Evolutionary conservation across 2,888 invertebrate genomes (phyloP), one percentile per base, ranked within the genome.

Genomic region (Epinotia nisella): DNA sequence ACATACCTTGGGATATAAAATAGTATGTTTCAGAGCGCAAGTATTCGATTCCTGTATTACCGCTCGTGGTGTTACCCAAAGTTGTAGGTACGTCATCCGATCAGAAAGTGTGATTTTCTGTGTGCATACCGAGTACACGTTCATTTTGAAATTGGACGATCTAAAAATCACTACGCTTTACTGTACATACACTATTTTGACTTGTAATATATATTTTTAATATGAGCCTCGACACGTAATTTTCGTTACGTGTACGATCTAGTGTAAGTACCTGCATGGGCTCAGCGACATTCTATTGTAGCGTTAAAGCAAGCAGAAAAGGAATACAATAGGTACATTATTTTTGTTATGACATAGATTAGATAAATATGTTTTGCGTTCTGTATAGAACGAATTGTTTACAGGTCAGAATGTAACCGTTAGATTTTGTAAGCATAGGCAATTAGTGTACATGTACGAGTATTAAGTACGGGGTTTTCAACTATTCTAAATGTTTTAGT

Each of bases 391-490:
- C 45, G 15, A 45, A 45, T 5, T 15, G 15, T 45, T 15, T 45
- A 45, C 15, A 45, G 15, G 15, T 39, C 9, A 11, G 3, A n/a
- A 45, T 45, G 15, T 45, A 45, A n/a, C n/a, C n/a, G n/a, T n/a
- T n/a, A n/a, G n/a, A n/a, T n/a, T n/a, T n/a, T n/a, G n/a, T 15
- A 45, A 24, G 13, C 21, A 5, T 1, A n/a, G 35, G 9, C 1
- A 9, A 9, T 29, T 29, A 29, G 11, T 21, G 21, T 55, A 7
- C 24, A 29, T 24, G 3, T 19, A 19, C 17, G 19, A 53, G 19
- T 53, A 53, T 19, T 39, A 62, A 51, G 62, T 51, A 64, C 19
- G 13, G 17, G 51, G 29, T 60, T 70, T 49, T 21, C 15, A 67
- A 45, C 11, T 15, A 35, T 13, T n/a, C 24, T 58, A 71, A 10